phyloP scores from a whole-genome alignment of 2,113 vertebrate species.

The Misgurnus mizolepis region DNA sequence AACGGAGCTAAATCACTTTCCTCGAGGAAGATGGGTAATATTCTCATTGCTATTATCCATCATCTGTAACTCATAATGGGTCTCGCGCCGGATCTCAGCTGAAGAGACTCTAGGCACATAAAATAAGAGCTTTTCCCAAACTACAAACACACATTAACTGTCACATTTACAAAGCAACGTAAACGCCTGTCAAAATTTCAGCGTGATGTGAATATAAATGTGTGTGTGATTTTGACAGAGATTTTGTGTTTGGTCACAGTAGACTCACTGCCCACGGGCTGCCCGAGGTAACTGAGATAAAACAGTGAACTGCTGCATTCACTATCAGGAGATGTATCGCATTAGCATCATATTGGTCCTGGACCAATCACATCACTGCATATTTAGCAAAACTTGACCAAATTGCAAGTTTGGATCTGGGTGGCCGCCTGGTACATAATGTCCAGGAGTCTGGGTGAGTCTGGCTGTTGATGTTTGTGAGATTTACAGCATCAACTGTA shows the following conservation, averaged over 20 bases:
- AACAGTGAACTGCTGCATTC: too few relatives aligned
- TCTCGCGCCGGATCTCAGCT: slow-evolving; percentile 13
- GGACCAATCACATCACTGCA: too few relatives aligned
- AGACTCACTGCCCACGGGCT: neutral
- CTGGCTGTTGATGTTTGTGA: too few relatives aligned
- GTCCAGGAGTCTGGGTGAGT: too few relatives aligned
- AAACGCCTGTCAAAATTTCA: neutral
- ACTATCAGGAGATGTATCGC: too few relatives aligned
- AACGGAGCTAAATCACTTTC: slow-evolving; percentile 39
- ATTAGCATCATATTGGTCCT: too few relatives aligned
- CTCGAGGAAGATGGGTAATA: neutral
- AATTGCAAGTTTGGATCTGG: too few relatives aligned
- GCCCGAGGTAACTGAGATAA: too few relatives aligned
- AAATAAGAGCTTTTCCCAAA: slow-evolving; percentile 1
- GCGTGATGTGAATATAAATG: neutral
- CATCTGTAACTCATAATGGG: slow-evolving; percentile 26
- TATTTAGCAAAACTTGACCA: too few relatives aligned
- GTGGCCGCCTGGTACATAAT: too few relatives aligned
- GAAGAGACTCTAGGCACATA: neutral
- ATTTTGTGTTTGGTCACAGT: neutral
- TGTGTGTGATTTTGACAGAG: too few relatives aligned
- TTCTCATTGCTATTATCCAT: slow-evolving; percentile 34
- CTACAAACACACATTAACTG: slow-evolving; percentile 18
- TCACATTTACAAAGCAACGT: neutral
- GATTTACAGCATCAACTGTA: too few relatives aligned